phyloP scores from a whole-genome alignment of 2,113 vertebrate genomes.

The Kobus ellipsiprymnus region DNA sequence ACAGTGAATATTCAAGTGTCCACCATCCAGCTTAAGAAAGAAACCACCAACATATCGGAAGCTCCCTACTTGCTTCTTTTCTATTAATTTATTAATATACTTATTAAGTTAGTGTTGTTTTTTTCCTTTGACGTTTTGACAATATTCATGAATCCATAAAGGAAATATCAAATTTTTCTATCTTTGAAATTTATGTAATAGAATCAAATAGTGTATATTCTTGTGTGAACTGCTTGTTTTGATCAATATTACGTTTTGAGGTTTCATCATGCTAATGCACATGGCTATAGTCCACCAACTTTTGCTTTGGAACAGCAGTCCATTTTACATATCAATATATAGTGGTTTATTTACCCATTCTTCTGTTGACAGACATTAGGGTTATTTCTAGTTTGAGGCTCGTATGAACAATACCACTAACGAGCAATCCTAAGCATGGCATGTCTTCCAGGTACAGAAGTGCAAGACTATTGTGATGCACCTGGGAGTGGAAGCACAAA shows the following conservation, averaged over 20 bases:
- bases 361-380: neutral
- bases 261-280: neutral
- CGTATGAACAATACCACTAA: neutral
- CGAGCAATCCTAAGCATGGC: neutral
- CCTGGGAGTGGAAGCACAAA: neutral
- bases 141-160: neutral
- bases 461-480: neutral
- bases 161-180: neutral
- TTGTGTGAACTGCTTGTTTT: neutral
- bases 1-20: neutral
- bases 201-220: neutral
- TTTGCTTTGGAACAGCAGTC: neutral
- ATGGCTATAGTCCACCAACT: neutral
- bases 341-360: neutral
- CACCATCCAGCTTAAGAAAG: neutral
- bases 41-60: neutral
- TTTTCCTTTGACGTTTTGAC: neutral
- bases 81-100: neutral
- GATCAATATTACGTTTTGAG: neutral
- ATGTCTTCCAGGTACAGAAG: neutral
- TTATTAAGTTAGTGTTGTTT: neutral
- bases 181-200: neutral
- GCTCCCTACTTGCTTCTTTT: neutral
- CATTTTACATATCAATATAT: neutral
- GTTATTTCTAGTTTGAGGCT: neutral